A percentile compares a stretch with the other conserved stretches of the same genome.
Evolutionary conservation across 2,888 invertebrate species (phyloP).

Genomic region (Caenorhabditis becei): DNA sequence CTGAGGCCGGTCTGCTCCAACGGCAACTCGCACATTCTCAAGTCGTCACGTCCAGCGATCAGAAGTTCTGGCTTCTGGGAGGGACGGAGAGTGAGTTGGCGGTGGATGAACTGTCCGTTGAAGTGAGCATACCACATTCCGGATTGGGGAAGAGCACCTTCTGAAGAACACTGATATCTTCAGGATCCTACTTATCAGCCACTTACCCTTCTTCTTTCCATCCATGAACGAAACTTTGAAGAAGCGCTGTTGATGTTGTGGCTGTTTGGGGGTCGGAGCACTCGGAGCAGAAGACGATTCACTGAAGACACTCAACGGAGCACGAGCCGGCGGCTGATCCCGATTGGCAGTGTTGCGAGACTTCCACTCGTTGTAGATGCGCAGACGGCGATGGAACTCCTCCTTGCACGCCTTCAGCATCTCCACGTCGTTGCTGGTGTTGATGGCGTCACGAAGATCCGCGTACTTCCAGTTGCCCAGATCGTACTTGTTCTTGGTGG

Average conservation of each 20-base stretch:
- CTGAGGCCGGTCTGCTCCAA: conserved; percentile 96
- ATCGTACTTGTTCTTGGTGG: too few relatives aligned
- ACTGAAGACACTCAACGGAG: conserved; percentile 59
- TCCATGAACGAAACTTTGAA: conserved; percentile 71
- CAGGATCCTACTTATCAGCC: conserved; percentile 85
- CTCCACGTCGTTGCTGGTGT: conserved; percentile 97
- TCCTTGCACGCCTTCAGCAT: conserved; percentile 96
- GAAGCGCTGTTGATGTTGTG: conserved; percentile 65
- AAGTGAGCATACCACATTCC: conserved; percentile 99
- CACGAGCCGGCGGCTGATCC: conserved; percentile 60
- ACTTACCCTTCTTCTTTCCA: conserved; percentile 39
- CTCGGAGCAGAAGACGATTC: conserved; percentile 25
- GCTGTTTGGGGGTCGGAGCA: conserved; percentile 58
- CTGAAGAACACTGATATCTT: not conserved
- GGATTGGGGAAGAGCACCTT: conserved; percentile 82
- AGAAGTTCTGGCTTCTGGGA: conserved; percentile 93
- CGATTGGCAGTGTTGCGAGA: conserved; percentile 55
- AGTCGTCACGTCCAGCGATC: conserved; percentile 94
- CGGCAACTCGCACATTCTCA: conserved; percentile 98
- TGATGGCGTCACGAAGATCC: conserved; percentile 96
- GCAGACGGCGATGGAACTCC: conserved; percentile 97
- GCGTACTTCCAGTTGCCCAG: conserved; percentile 98
- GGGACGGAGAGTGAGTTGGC: conserved; percentile 97
- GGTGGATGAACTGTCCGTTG: conserved; percentile 96
- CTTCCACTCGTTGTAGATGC: conserved; percentile 99